Conservation (phyloP, 2,888 invertebrate genomes). For the Ectemnius continuus region DNA sequence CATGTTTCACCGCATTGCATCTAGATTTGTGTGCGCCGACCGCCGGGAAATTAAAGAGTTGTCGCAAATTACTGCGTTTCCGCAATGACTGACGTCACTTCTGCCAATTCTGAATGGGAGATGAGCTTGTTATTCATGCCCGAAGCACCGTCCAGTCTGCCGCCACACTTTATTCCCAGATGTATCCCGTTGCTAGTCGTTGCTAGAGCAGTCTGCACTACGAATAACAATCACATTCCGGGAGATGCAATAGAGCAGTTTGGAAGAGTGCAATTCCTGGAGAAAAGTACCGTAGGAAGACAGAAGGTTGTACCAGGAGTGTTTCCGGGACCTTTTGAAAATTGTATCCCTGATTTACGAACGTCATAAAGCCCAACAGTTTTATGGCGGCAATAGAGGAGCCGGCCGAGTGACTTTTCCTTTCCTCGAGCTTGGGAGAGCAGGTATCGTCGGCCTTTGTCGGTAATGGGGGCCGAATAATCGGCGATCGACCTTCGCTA, state of each 20-base stretch:
- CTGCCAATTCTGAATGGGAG: slow-evolving; percentile 57
- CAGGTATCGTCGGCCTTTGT: slow-evolving; percentile 60
- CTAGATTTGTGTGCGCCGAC: slow-evolving; percentile 48
- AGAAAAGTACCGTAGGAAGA: too few relatives aligned
- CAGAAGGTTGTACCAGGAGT: background rate
- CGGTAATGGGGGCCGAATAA: slow-evolving; percentile 60
- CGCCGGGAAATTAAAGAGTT: slow-evolving; percentile 51
- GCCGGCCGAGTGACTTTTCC: slow-evolving; percentile 46
- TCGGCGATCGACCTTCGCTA: slow-evolving; percentile 66
- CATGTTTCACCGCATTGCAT: slow-evolving; percentile 18
- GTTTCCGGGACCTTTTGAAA: slow-evolving; percentile 28
- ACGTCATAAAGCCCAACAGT: slow-evolving; percentile 14
- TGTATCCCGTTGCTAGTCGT: background rate
- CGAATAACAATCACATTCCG: too few relatives aligned
- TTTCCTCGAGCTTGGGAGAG: slow-evolving; percentile 26
- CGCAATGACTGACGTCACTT: slow-evolving; percentile 72
- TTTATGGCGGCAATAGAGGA: slow-evolving; percentile 48
- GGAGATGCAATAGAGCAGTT: too few relatives aligned
- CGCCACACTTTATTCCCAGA: slow-evolving; percentile 55
- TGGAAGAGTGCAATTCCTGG: too few relatives aligned
- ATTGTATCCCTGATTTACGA: slow-evolving; percentile 19
- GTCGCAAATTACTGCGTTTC: slow-evolving; percentile 72
- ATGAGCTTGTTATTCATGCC: slow-evolving; percentile 64
- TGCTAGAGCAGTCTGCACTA: too few relatives aligned
- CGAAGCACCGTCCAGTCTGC: slow-evolving; percentile 56